Percentiles rank a stretch among this genome's conserved stretches.
Evolutionary conservation across 2,888 invertebrate genomes (phyloP).

Genomic region (Horisme vitalbata): DNA sequence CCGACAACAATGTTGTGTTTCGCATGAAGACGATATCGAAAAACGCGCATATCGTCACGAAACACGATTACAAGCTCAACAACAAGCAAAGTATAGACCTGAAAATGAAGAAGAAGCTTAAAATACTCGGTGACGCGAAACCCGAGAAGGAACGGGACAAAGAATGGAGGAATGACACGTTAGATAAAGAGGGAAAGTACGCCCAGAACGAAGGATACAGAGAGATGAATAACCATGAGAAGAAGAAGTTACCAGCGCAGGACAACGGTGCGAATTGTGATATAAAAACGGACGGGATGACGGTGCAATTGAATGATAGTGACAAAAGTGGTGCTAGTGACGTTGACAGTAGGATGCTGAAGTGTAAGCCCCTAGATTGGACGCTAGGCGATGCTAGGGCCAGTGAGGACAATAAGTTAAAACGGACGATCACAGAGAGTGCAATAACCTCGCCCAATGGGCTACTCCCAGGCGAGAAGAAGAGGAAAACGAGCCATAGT

Average conservation of each 20-base stretch:
- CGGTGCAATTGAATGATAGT: conserved; percentile 65
- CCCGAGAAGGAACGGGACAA: conserved; percentile 71
- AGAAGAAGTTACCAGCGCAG: conserved; percentile 73
- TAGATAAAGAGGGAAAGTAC: conserved; percentile 80
- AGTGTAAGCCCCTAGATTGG: conserved; percentile 67
- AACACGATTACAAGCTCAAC: conserved; percentile 69
- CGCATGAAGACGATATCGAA: conserved; percentile 77
- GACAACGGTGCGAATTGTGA: conserved; percentile 70
- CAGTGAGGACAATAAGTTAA: conserved; percentile 50
- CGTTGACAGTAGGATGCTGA: conserved; percentile 63
- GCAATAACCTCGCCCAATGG: conserved; percentile 82
- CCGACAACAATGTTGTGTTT: conserved; percentile 70
- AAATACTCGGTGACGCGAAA: conserved; percentile 61
- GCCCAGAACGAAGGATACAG: conserved; percentile 79
- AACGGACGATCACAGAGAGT: conserved; percentile 75
- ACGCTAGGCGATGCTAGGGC: conserved; percentile 63
- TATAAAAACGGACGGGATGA: conserved; percentile 64
- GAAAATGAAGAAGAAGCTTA: conserved; percentile 73
- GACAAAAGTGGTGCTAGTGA: conserved; percentile 71
- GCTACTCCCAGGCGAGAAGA: conserved; percentile 84
- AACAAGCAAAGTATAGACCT: conserved; percentile 65
- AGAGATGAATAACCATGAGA: conserved; percentile 74
- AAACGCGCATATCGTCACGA: conserved; percentile 77
- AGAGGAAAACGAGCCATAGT: conserved; percentile 84
- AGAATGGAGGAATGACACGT: conserved; percentile 83